Evolutionary conservation across 2,888 invertebrate genomes (phyloP), one percentile per base, ranked within the genome.

Genomic region (Oxyteleia sp.): DNA sequence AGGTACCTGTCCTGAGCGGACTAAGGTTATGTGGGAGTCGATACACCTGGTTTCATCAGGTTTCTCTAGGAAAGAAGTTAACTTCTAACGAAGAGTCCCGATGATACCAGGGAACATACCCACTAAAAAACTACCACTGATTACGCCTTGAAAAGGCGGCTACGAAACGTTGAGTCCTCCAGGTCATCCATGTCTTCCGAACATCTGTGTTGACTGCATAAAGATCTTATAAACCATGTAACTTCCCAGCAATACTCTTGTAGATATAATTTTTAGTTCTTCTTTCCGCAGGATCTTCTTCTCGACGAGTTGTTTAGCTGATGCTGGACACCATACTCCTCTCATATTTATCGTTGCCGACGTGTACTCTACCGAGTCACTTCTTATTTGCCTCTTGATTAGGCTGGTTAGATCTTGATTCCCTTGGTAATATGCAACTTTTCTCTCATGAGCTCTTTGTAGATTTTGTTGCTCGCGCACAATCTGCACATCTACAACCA

Each of bases 311-410:
- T 13, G 53, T 26, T 74, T 29, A 29, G 61, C 83, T 13, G 82
- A 84, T 8, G 15, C 16, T 7, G 10, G 15, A 11, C 53, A 64
- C 85, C 86, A 85, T 1, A 85, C 23, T 1, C 85, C 86, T 16
- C 84, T 63, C 84, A 82, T 84, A 0, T 83, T 82, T 1, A 84
- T n/a, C 0, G 83, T 86, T 7, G 82, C 76, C 2, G 83, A 80
- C 16, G 76, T 72, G 23, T 76, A 83, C 2, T 49, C 2, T 0
- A 66, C 49, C 4, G 29, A 13, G 1, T 29, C 23, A 8, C 23
- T 23, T 5, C 16, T 18, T 1, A 57, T 75, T 4, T 3, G 5
- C 20, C 16, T 1, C 23, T 20, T 61, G 10, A 74, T 66, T 3
- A 26, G 0, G 2, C 10, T 1, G 1, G 29, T 4, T 0, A 51